phyloP scores from a whole-genome alignment of 2,888 invertebrate genomes.

The Acrocera orbiculus region DNA sequence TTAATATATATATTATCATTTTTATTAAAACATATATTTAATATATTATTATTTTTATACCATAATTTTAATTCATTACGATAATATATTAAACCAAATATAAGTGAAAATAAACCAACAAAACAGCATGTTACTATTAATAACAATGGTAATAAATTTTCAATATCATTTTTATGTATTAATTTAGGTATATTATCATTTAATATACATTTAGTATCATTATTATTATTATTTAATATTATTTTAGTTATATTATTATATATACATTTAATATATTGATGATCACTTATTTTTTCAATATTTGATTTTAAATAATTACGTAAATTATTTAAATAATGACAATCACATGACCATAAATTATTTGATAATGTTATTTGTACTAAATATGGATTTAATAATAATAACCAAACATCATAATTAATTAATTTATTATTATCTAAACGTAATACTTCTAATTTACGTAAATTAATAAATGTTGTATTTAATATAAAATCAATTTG shows the following conservation, averaged over 20 bases:
- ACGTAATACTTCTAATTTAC: conserved; percentile 66
- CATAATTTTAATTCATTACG: conserved; percentile 66
- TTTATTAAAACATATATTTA: conserved; percentile 74
- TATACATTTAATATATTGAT: conserved; percentile 55
- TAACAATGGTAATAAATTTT: conserved; percentile 63
- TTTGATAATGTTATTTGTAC: conserved; percentile 68
- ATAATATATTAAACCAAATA: conserved; percentile 65
- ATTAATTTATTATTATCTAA: conserved; percentile 69
- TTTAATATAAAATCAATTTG: conserved; percentile 67
- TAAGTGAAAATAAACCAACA: conserved; percentile 53
- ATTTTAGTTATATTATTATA: conserved; percentile 55
- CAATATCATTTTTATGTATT: conserved; percentile 44
- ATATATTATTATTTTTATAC: conserved; percentile 71
- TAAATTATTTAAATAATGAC: conserved; percentile 62
- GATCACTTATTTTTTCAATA: conserved; percentile 64
- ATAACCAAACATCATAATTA: conserved; percentile 73
- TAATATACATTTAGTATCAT: conserved; percentile 58
- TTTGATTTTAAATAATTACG: conserved; percentile 64
- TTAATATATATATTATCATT: conserved; percentile 63
- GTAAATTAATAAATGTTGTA: conserved; percentile 62
- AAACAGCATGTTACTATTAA: conserved; percentile 63
- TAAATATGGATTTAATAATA: conserved; percentile 65
- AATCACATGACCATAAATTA: conserved; percentile 86
- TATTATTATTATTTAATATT: conserved; percentile 60
- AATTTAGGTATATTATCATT: conserved; percentile 55